These are phyloP conservation scores for Crotalus tigris DNA, from an alignment of 2,113 vertebrate species.

Conservation along the genomic window DNA sequence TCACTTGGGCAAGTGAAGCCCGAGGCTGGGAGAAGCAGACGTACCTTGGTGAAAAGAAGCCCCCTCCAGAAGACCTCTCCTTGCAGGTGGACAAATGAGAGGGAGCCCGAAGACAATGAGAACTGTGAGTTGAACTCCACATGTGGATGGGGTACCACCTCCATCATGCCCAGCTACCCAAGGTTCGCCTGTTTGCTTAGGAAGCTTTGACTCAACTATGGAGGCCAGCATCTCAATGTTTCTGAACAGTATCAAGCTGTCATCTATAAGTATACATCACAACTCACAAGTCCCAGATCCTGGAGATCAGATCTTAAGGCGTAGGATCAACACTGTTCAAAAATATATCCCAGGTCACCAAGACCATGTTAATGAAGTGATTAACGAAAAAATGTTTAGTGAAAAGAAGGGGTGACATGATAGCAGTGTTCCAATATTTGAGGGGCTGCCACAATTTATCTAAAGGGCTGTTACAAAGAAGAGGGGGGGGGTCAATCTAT, in stretches of 20 bases:
- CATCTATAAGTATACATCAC: background rate
- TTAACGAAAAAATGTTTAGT: no score
- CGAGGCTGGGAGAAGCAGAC: background rate
- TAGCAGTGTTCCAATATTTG: no score
- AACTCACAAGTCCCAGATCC: background rate
- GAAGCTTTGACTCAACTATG: background rate
- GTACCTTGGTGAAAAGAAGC: conserved; percentile 9
- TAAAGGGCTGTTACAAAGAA: no score
- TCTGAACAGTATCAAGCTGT: background rate
- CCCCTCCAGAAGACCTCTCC: conserved; percentile 48
- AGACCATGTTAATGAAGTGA: background rate
- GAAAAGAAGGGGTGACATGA: no score
- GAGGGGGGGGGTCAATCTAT: no score
- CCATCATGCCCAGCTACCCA: rapidly evolving
- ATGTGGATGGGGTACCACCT: no score
- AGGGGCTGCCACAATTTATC: no score
- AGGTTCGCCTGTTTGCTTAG: background rate
- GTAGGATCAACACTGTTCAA: background rate
- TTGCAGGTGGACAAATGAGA: conserved; percentile 51
- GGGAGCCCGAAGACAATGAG: conserved; percentile 12
- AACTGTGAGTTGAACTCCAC: conserved; percentile 55
- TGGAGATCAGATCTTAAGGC: background rate
- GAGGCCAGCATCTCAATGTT: rapidly evolving
- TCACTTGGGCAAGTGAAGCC: rapidly evolving
- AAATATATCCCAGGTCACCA: background rate